Evolutionary conservation across 2,113 vertebrate genomes (phyloP).

Genomic region (Mugil cephalus): DNA sequence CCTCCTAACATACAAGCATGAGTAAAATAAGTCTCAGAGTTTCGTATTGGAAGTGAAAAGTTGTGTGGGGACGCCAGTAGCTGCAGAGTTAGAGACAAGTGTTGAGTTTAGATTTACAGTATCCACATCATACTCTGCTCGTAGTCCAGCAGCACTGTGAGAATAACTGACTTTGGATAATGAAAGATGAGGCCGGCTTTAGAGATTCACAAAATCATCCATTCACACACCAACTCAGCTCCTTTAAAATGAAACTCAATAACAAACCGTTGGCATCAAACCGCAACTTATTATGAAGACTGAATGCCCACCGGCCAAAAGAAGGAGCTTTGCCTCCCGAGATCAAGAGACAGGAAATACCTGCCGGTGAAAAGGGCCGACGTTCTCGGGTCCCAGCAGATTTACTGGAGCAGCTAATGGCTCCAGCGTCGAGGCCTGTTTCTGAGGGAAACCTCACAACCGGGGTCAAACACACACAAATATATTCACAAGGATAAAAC

Average conservation of each 20-base stretch:
- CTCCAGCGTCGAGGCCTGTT: conserved; percentile 60
- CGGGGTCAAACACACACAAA: conserved; percentile 22
- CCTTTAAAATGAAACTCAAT: conserved; percentile 67
- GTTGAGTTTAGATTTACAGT: conserved; percentile 2
- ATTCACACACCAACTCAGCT: conserved; percentile 10
- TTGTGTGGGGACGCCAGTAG: too few relatives aligned
- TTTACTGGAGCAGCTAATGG: conserved; percentile 78
- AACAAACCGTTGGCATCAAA: conserved; percentile 82
- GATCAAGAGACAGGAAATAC: conserved; percentile 85
- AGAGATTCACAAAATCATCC: conserved; percentile 31
- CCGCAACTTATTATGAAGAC: conserved; percentile 73
- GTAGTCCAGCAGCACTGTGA: not conserved
- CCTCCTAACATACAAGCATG: too few relatives aligned
- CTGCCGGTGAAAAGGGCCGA: conserved; percentile 66
- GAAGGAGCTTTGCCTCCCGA: conserved; percentile 72
- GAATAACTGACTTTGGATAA: conserved; percentile 13
- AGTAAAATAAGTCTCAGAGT: too few relatives aligned
- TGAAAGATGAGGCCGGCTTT: not conserved
- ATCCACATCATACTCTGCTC: not conserved
- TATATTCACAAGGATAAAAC: too few relatives aligned
- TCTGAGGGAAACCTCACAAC: conserved; percentile 64
- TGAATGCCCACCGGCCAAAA: conserved; percentile 72
- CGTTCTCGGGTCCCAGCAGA: conserved; percentile 68
- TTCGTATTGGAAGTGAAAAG: too few relatives aligned
- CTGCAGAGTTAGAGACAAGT: too few relatives aligned